These are phyloP conservation scores for Emmelina monodactyla DNA, from an alignment of 2,888 invertebrate species.

Conservation along the genomic window DNA sequence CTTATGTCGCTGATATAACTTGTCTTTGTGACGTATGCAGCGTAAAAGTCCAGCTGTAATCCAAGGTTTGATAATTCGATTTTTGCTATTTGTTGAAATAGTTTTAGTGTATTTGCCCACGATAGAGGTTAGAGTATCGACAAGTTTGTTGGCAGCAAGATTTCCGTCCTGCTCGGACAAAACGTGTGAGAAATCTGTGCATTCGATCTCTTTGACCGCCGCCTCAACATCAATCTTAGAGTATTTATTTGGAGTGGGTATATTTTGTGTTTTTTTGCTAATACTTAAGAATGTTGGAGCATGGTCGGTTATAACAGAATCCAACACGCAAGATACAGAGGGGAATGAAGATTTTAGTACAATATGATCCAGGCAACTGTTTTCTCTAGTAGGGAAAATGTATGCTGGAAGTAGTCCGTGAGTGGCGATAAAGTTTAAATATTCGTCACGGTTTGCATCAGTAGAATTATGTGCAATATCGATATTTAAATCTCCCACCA, in stretches of 20 bases:
- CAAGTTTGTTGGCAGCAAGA: constrained; percentile 1
- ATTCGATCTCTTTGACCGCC: background rate
- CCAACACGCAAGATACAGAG: background rate
- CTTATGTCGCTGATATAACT: background rate
- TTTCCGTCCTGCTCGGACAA: background rate
- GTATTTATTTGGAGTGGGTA: background rate
- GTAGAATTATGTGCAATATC: constrained; percentile 4
- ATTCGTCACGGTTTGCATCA: constrained; percentile 1
- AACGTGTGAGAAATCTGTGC: background rate
- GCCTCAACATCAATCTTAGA: background rate
- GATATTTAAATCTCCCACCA: constrained; percentile 3
- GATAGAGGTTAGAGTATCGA: background rate
- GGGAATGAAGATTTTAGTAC: constrained; percentile 1
- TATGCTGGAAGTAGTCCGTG: background rate
- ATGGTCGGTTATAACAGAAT: constrained; percentile 7
- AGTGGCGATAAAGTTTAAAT: constrained; percentile 2
- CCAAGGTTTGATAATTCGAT: constrained; percentile 4
- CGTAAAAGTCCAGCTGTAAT: constrained; percentile 6
- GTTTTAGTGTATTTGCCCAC: background rate
- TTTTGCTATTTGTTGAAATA: background rate
- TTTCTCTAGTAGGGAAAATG: background rate
- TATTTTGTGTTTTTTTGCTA: too few relatives aligned
- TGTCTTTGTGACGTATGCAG: constrained; percentile 4
- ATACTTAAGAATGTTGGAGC: background rate
- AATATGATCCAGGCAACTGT: constrained; percentile 7